Evolutionary conservation across 2,113 vertebrate genomes (phyloP).

Genomic region (Takifugu bimaculatus): DNA sequence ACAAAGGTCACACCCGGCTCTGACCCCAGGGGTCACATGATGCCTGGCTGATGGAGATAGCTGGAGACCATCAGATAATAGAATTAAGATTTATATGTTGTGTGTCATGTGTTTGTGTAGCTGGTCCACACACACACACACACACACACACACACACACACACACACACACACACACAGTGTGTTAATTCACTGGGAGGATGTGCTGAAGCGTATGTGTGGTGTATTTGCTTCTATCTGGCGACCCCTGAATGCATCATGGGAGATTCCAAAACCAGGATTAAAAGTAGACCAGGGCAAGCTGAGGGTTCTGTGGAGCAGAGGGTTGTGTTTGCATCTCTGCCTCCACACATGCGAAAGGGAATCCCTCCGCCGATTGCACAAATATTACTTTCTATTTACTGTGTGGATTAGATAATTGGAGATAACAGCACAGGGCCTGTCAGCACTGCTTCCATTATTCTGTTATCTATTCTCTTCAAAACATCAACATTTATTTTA

Average conservation of each 20-base stretch:
- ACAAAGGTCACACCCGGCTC: slow-evolving; percentile 50
- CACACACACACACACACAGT: slow-evolving; percentile 15
- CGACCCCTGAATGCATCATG: slow-evolving; percentile 32
- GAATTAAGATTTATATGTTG: slow-evolving; percentile 43
- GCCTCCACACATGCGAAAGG: slow-evolving; percentile 30
- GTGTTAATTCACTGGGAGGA: not conserved
- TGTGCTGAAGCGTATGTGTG: slow-evolving; percentile 19
- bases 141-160: slow-evolving; percentile 38
- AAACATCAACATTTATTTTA: slow-evolving; percentile 43
- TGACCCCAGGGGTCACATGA: slow-evolving; percentile 63
- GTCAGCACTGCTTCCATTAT: slow-evolving; percentile 33
- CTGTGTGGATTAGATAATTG: slow-evolving; percentile 56
- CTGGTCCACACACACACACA: slow-evolving; percentile 30
- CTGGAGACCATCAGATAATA: slow-evolving; percentile 39
- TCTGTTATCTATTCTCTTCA: slow-evolving; percentile 36
- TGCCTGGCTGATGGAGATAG: slow-evolving; percentile 71
- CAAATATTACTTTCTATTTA: slow-evolving; percentile 59
- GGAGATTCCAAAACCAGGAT: slow-evolving; percentile 48
- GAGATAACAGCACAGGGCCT: slow-evolving; percentile 46
- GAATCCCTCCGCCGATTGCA: slow-evolving; percentile 48
- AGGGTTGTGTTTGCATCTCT: slow-evolving; percentile 65
- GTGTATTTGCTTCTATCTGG: slow-evolving; percentile 36
- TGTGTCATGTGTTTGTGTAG: slow-evolving; percentile 27
- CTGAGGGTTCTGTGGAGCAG: slow-evolving; percentile 27
- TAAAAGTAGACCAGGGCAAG: slow-evolving; percentile 44